Conservation (phyloP, 30 jellyfish, hydroid and myxozoan species). For the Pelagia noctiluca region DNA sequence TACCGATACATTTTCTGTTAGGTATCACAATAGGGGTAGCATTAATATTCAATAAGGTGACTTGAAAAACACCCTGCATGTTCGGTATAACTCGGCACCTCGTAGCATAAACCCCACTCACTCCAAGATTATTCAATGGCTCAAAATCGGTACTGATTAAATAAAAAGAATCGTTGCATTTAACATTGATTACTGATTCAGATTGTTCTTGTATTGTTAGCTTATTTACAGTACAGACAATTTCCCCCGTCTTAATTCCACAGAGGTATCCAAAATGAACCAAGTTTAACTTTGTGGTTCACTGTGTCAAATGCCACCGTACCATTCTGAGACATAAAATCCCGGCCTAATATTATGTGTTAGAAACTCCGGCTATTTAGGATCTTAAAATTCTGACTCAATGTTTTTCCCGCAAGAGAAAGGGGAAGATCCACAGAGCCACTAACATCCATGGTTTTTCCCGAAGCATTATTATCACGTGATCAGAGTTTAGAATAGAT, state of each 20-base stretch:
- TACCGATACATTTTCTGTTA: not conserved
- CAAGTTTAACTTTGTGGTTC: not conserved
- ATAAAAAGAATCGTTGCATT: not conserved
- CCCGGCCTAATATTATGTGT: constrained; percentile 8
- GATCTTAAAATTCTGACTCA: constrained; percentile 19
- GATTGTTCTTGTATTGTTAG: not conserved
- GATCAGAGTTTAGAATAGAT: not conserved
- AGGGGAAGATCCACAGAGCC: constrained; percentile 17
- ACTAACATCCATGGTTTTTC: constrained; percentile 10
- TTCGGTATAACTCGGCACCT: constrained; percentile 10
- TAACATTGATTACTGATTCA: not conserved
- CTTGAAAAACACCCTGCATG: not conserved
- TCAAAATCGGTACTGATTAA: not conserved
- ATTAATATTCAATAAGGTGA: not conserved
- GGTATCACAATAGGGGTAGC: not conserved
- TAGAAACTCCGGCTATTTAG: not conserved
- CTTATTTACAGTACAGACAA: not conserved
- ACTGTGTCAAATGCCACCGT: not conserved
- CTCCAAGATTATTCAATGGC: not conserved
- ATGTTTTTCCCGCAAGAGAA: not conserved
- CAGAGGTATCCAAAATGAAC: not conserved
- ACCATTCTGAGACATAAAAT: not conserved
- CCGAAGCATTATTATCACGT: constrained; percentile 27
- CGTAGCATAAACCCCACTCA: not conserved
- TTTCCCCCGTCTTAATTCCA: not conserved